Conservation (phyloP, 2,113 vertebrate genomes). For the Phyllostomus discolor region DNA sequence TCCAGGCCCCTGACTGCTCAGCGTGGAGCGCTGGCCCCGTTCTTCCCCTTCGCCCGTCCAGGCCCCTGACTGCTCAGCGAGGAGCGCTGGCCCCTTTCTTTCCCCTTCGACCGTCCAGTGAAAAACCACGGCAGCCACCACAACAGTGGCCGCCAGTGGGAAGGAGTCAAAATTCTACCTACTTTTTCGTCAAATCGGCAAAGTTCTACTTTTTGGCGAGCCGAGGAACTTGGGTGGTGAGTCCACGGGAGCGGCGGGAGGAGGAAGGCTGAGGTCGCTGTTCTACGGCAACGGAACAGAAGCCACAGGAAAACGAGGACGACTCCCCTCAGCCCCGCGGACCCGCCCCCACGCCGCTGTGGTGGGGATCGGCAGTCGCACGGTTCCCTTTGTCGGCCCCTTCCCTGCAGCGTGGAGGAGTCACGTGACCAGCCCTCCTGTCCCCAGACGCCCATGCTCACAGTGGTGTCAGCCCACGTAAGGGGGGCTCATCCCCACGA, state of each 20-base stretch:
- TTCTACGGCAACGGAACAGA: no score
- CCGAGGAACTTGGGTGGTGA: no score
- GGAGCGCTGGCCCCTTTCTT: no score
- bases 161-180: neutral
- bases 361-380: neutral
- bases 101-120: no score
- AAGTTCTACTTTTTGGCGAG: neutral
- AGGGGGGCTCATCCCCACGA: neutral
- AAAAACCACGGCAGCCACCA: neutral
- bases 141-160: neutral
- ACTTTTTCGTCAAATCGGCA: neutral
- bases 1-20: no score
- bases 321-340: neutral
- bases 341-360: neutral
- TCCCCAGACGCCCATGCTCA: neutral
- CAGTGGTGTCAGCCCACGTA: neutral
- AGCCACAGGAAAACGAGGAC: neutral
- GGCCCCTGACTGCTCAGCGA: no score
- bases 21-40: no score
- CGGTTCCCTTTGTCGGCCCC: no score
- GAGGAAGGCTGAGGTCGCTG: no score
- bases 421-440: neutral
- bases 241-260: no score
- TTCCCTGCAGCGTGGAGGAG: neutral
- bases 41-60: no score